Conservation (phyloP, 2,113 vertebrate genomes). For the Muscicapa adusta region DNA sequence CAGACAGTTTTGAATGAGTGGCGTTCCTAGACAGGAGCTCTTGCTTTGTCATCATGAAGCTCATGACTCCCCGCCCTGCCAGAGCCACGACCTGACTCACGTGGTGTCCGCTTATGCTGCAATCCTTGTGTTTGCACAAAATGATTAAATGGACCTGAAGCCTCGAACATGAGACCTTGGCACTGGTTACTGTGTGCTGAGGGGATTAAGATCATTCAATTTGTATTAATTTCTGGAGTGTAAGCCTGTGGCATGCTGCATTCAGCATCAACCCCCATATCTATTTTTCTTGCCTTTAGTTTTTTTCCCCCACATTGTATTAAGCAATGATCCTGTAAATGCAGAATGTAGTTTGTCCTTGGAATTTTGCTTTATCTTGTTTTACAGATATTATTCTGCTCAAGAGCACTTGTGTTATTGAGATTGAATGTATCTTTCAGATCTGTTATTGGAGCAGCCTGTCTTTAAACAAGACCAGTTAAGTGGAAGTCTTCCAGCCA, state of each 20-base stretch:
- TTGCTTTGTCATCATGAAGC: conserved; percentile 4
- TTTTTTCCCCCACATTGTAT: background rate
- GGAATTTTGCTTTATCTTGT: background rate
- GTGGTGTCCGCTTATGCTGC: background rate
- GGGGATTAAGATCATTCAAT: background rate
- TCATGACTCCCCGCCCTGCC: background rate
- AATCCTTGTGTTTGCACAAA: background rate
- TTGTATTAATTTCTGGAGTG: background rate
- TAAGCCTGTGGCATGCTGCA: background rate
- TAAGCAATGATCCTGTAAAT: background rate
- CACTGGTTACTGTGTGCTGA: background rate
- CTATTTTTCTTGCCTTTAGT: background rate
- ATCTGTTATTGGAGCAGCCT: background rate
- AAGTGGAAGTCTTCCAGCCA: background rate
- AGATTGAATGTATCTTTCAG: background rate
- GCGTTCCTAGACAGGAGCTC: background rate
- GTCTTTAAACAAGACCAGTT: background rate
- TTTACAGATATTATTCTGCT: background rate
- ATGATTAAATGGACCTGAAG: background rate
- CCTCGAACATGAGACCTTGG: background rate
- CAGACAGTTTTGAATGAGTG: background rate
- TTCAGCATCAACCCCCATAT: background rate
- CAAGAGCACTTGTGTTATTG: background rate
- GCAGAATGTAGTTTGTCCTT: background rate
- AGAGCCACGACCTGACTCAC: background rate